Conservation (phyloP, 2,113 vertebrate species). For the Nicator chloris region DNA sequence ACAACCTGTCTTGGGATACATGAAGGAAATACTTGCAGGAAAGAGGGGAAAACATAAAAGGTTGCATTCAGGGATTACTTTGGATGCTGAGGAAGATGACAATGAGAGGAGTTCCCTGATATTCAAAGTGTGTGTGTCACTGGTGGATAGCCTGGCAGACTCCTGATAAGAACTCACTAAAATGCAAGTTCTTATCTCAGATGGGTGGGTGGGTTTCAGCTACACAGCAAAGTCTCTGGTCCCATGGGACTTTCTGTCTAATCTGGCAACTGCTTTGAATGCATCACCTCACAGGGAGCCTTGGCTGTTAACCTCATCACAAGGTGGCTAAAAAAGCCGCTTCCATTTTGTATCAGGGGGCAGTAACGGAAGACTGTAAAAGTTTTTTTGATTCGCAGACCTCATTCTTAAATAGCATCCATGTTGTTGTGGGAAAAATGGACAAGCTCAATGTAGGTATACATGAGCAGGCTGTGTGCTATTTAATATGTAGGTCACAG, state of each 20-base stretch:
- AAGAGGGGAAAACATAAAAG: not conserved
- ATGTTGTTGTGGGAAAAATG: not conserved
- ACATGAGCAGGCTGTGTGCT: not conserved
- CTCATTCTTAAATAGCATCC: not conserved
- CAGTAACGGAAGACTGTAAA: not conserved
- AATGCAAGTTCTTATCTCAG: slow-evolving; percentile 18
- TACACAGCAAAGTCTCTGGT: not conserved
- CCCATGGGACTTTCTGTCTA: not conserved
- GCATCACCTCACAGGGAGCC: not conserved
- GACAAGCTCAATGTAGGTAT: not conserved
- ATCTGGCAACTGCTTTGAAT: slow-evolving; percentile 30
- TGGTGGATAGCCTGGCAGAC: not conserved
- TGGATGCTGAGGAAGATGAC: not conserved
- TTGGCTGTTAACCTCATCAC: slow-evolving; percentile 6
- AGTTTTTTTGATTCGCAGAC: not conserved
- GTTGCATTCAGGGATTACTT: not conserved
- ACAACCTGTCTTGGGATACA: not conserved
- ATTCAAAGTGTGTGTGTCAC: not conserved
- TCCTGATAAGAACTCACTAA: slow-evolving; percentile 13
- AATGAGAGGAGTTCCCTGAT: not conserved
- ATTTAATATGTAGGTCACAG: not conserved
- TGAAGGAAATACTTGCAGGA: not conserved
- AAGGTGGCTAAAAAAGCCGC: not conserved
- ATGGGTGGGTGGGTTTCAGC: not conserved
- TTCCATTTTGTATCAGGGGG: not conserved